Evolutionary conservation across 2,888 invertebrate genomes (phyloP), one percentile per base, ranked within the genome.

Genomic region (Ophion ventricosus): DNA sequence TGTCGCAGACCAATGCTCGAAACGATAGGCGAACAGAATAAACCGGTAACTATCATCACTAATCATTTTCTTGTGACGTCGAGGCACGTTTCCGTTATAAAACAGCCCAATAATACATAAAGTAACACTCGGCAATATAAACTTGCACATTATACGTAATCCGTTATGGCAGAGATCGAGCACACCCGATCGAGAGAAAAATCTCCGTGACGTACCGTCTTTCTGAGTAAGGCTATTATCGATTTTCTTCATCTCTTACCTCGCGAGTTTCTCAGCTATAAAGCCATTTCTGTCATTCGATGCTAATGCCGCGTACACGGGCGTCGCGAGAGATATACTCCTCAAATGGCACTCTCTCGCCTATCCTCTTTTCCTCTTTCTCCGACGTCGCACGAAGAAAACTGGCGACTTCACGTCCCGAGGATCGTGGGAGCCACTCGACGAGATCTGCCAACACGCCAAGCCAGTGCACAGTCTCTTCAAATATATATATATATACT

Each of bases 261-360:
- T 26, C 72, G 57, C 77, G 63, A 80, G 83, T 86, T 84, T 83
- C 84, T 86, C 86, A 83, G 87, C 90, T 89, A 89, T 90, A 91
- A 89, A 90, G 89, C 90, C 91, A 90, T 91, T 91, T 91, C 89
- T 91, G 91, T 91, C 90, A 89, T 88, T 88, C 88, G 88, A 90
- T 90, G 90, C 89, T 90, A 89, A 89, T 91, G 85, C 85, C 86
- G 83, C 82, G 76, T 4, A 17, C 49, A 49, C 49, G 79, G 85
- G 88, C 81, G 87, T 88, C 90, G 75, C 49, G 67, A 64, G 59
- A 80, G 77, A 23, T 20, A 61, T 80, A 78, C 73, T 86, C 87
- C 87, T 84, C 85, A 86, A 81, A 87, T 85, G 87, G 87, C 69
- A 83, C 83, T 81, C 86, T 77, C 57, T 40, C 61, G 23, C 79